Conservation (phyloP, 2,888 invertebrate genomes). For the Hesperia comma region DNA sequence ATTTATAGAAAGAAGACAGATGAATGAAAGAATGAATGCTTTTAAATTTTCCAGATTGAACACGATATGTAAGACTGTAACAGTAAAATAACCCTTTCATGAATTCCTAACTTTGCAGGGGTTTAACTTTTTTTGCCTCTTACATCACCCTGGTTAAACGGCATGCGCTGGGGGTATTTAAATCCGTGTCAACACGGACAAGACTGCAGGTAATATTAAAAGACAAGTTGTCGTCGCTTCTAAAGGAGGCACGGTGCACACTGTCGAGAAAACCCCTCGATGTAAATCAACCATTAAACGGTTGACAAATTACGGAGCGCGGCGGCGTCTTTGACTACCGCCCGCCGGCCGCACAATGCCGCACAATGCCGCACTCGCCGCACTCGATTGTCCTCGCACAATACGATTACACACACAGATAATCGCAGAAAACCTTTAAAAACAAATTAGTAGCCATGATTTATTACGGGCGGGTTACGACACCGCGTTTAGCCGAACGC, state of each 20-base stretch:
- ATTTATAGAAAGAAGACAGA: no score
- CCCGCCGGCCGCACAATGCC: constrained; percentile 55
- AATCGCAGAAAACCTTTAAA: constrained; percentile 79
- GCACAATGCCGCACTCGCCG: constrained; percentile 54
- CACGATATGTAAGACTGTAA: no score
- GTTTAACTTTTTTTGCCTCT: no score
- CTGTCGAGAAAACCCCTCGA: constrained; percentile 10
- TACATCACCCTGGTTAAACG: no score
- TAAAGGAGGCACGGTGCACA: neutral
- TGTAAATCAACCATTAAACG: constrained; percentile 36
- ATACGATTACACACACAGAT: constrained; percentile 72
- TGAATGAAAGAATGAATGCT: no score
- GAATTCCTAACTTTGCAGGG: no score
- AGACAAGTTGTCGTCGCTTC: neutral
- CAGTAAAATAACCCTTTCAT: no score
- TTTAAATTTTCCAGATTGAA: no score
- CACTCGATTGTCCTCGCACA: constrained; percentile 61
- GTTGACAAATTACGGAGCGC: constrained; percentile 74
- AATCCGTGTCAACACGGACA: no score
- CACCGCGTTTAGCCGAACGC: constrained; percentile 45
- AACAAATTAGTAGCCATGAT: constrained; percentile 83
- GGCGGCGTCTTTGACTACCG: constrained; percentile 68
- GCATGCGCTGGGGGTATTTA: no score
- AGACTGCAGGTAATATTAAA: no score
- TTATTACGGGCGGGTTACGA: constrained; percentile 76